Conservation (phyloP, 2,797 vertebrate genomes). For the Calcarius lapponicus region DNA sequence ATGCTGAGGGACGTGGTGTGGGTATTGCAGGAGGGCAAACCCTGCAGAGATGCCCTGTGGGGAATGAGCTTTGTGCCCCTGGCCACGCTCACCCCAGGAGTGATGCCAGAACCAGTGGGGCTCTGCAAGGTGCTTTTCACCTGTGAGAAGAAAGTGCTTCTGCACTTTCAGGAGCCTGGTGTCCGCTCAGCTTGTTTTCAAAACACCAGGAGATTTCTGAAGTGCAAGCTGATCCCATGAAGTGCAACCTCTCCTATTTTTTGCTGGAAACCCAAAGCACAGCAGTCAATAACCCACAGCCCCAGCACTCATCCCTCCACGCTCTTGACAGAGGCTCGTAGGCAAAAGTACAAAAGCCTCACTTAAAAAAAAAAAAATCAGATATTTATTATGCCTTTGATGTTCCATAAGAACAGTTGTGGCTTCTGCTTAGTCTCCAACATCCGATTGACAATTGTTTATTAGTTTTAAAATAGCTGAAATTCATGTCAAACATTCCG, state of each 20-base stretch:
- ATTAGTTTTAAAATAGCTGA: constrained; percentile 91
- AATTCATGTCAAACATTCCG: constrained; percentile 84
- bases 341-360: constrained; percentile 30
- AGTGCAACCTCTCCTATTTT: background rate
- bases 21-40: background rate
- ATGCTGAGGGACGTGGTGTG: background rate
- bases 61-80: background rate
- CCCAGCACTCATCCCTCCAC: rapidly evolving
- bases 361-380: background rate
- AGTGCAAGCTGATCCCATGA: background rate
- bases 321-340: background rate
- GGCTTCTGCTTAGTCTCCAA: constrained; percentile 86
- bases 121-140: background rate
- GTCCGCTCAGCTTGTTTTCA: background rate
- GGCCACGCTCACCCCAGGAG: background rate
- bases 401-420: constrained; percentile 82
- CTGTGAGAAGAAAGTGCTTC: background rate
- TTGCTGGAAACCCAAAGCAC: background rate
- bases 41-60: background rate
- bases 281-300: background rate
- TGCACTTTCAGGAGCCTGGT: background rate
- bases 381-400: constrained; percentile 83
- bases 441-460: constrained; percentile 89
- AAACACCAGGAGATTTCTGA: background rate
- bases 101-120: rapidly evolving